Evolutionary conservation across 2,797 vertebrate genomes (phyloP).

Genomic region (Merluccius polli): DNA sequence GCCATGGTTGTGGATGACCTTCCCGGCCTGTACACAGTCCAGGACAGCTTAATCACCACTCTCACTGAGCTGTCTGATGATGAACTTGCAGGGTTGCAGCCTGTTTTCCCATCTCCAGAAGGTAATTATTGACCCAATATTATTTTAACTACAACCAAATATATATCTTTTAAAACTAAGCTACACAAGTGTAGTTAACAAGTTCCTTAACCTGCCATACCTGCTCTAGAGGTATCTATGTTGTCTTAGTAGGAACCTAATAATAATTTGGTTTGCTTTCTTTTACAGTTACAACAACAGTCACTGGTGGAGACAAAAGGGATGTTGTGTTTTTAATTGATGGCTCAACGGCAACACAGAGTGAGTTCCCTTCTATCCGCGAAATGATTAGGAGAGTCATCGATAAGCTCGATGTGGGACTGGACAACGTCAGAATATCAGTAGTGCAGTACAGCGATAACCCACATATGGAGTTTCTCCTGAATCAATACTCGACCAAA

Average conservation of each 20-base stretch:
- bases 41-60: slow-evolving; percentile 78
- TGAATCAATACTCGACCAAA: slow-evolving; percentile 84
- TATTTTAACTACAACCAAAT: not conserved
- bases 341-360: slow-evolving; percentile 73
- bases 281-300: slow-evolving; percentile 46
- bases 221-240: not conserved
- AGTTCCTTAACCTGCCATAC: slow-evolving; percentile 1
- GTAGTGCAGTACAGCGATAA: slow-evolving; percentile 93
- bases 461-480: slow-evolving; percentile 79
- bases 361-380: slow-evolving; percentile 79
- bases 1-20: slow-evolving; percentile 82
- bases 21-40: slow-evolving; percentile 81
- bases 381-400: slow-evolving; percentile 82
- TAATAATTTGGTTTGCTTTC: slow-evolving; percentile 21
- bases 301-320: slow-evolving; percentile 69
- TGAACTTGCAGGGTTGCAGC: slow-evolving; percentile 67
- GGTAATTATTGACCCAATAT: slow-evolving; percentile 47
- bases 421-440: slow-evolving; percentile 81
- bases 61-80: slow-evolving; percentile 80
- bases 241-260: not conserved
- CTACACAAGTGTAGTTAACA: not conserved
- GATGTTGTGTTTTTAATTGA: slow-evolving; percentile 94
- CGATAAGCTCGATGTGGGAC: slow-evolving; percentile 81
- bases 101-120: slow-evolving; percentile 50
- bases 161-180: not conserved